phyloP scores from a whole-genome alignment of 2,113 vertebrate genomes.

The Thalassarche chlororhynchos region DNA sequence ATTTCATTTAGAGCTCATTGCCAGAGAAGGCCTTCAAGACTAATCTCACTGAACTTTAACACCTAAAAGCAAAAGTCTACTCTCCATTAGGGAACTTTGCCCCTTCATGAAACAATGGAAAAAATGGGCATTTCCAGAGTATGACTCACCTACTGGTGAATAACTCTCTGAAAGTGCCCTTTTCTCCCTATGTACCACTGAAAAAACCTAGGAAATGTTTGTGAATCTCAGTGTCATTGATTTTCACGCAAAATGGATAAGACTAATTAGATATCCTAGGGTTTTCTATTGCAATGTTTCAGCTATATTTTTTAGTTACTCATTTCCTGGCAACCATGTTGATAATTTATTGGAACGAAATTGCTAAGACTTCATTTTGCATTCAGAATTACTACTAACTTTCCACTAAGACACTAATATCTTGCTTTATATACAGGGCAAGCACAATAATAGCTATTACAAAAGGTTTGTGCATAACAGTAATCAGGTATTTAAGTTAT shows the following conservation, averaged over 20 bases:
- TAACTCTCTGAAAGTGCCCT: background rate
- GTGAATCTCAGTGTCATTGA: background rate
- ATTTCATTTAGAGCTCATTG: background rate
- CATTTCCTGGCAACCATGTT: background rate
- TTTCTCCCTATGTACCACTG: background rate
- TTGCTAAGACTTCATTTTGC: background rate
- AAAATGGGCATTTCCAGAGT: background rate
- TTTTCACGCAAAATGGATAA: background rate
- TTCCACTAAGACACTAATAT: background rate
- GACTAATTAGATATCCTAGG: background rate
- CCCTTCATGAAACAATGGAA: background rate
- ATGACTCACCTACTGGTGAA: background rate
- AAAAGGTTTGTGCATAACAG: background rate
- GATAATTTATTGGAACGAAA: background rate
- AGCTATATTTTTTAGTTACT: background rate
- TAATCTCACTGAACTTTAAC: background rate
- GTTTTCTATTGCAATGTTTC: background rate
- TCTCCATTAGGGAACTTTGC: background rate
- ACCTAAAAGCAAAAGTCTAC: background rate
- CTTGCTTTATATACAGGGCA: background rate
- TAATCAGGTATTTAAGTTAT: background rate
- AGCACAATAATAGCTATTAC: background rate
- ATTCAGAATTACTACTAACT: background rate
- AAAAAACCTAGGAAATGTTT: background rate
- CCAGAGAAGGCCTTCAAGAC: background rate